Conservation (phyloP, 2,888 invertebrate genomes). For the Ceraclea dissimilis region DNA sequence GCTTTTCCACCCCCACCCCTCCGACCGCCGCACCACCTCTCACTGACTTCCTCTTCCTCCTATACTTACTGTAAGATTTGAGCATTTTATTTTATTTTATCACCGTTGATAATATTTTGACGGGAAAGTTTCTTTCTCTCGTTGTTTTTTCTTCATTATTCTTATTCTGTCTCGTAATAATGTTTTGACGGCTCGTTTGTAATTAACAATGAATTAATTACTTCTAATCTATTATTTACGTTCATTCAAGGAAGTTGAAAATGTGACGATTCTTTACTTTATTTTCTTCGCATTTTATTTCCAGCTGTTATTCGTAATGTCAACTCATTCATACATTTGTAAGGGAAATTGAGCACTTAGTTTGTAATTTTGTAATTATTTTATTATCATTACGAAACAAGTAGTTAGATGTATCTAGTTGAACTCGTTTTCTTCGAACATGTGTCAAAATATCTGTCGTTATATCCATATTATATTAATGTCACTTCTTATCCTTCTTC, state of each 20-base stretch:
- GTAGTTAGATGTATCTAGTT: too few species aligned
- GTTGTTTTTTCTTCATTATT: not conserved
- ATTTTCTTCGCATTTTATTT: too few species aligned
- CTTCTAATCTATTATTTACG: not conserved
- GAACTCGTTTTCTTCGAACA: too few species aligned
- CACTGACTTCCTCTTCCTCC: not conserved
- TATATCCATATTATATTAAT: too few species aligned
- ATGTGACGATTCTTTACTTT: not conserved
- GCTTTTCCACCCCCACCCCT: not conserved
- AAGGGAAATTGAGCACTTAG: too few species aligned
- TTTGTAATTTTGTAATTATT: too few species aligned
- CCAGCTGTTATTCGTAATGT: too few species aligned
- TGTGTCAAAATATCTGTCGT: too few species aligned
- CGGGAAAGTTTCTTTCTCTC: conserved; percentile 12
- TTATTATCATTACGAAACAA: too few species aligned
- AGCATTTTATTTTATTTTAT: conserved; percentile 24
- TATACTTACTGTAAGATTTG: conserved; percentile 24
- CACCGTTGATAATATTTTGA: conserved; percentile 14
- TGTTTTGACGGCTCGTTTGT: conserved; percentile 13
- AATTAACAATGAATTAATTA: not conserved
- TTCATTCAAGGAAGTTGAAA: not conserved
- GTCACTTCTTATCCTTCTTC: too few species aligned
- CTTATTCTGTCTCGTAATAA: conserved; percentile 3
- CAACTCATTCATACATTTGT: too few species aligned
- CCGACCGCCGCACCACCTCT: too few species aligned